Percentiles rank a stretch among this genome's conserved stretches.
Evolutionary conservation across 1,140 invertebrate genomes (phyloP).

Genomic region (Trachymyrmex cornetzi): DNA sequence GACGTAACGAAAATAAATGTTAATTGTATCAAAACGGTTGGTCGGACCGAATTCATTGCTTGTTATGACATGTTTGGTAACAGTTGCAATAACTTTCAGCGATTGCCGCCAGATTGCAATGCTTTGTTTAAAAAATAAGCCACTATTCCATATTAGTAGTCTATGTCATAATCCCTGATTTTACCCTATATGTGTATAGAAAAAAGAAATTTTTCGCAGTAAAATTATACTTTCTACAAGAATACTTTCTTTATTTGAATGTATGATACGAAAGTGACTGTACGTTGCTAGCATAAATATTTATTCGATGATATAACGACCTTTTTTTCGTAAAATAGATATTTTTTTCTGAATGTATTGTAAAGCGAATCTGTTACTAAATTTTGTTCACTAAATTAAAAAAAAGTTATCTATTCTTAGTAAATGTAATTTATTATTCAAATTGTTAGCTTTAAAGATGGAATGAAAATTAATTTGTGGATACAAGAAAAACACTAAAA

Average conservation of each 20-base stretch:
- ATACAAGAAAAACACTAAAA: neutral
- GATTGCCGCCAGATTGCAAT: too few relatives aligned
- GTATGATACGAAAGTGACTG: neutral
- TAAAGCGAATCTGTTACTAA: neutral
- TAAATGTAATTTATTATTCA: neutral
- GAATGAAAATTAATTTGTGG: neutral
- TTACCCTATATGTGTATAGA: neutral
- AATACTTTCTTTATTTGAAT: conserved; percentile 1
- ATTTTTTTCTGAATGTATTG: neutral
- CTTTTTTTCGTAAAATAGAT: neutral
- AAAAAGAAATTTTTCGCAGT: neutral
- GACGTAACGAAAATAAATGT: too few relatives aligned
- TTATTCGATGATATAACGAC: neutral
- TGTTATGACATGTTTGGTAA: too few relatives aligned
- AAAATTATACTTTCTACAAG: conserved; percentile 6
- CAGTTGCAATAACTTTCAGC: too few relatives aligned
- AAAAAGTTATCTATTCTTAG: neutral
- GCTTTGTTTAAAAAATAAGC: too few relatives aligned
- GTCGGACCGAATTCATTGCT: too few relatives aligned
- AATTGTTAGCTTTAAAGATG: neutral
- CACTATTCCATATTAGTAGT: too few relatives aligned
- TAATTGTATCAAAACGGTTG: too few relatives aligned
- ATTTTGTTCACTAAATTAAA: neutral
- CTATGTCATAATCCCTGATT: too few relatives aligned
- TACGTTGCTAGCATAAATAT: conserved; percentile 5